Percentiles rank a stretch among this genome's conserved stretches.
Conservation (phyloP, 2,113 vertebrate species). For the Rhinolophus ferrumequinum region DNA sequence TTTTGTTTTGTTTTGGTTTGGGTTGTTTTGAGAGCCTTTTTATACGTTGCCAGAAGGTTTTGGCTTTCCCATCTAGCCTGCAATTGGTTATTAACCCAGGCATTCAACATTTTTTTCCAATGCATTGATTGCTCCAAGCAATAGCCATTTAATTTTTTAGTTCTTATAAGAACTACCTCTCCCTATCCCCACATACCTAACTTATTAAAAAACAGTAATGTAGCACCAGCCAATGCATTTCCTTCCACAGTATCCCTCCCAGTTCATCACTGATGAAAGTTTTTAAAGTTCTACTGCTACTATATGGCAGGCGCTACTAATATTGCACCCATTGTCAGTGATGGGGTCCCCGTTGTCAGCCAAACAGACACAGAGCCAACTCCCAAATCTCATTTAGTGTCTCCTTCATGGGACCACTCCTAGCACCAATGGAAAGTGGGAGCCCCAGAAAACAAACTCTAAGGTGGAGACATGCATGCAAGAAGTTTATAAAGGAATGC, state of each 20-base stretch:
- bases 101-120: background rate
- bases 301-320: background rate
- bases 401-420: background rate
- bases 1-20: background rate
- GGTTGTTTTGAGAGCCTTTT: background rate
- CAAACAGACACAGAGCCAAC: background rate
- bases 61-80: constrained; percentile 25
- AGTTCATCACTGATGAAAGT: background rate
- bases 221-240: background rate
- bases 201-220: background rate
- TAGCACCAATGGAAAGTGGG: background rate
- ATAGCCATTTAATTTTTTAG: background rate
- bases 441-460: background rate
- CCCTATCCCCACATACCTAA: background rate
- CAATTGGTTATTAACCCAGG: background rate
- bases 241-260: background rate
- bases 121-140: background rate
- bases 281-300: background rate
- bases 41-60: background rate
- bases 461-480: background rate
- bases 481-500: background rate
- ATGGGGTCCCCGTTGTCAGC: background rate
- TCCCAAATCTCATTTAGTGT: background rate
- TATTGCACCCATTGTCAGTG: background rate
- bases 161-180: constrained; percentile 2